phyloP scores from a whole-genome alignment of 2,113 vertebrate genomes.

The Cheilinus undulatus region DNA sequence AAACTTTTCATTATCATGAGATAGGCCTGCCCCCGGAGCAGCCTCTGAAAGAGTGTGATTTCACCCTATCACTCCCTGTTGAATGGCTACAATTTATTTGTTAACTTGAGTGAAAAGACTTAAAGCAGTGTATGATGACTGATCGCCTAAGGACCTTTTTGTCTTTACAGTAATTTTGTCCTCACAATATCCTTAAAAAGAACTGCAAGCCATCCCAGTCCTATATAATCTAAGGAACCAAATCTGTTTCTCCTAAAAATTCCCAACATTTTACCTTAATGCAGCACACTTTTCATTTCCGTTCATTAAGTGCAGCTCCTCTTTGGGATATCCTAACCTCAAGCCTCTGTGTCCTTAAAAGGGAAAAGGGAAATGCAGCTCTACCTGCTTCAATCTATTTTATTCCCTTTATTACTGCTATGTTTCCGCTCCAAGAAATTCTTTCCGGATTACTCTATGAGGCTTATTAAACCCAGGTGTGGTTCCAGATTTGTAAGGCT shows the following conservation, averaged over 20 bases:
- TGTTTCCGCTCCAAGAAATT: conserved; percentile 8
- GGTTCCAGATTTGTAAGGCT: not conserved
- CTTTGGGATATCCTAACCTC: conserved; percentile 3
- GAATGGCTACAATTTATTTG: too few species aligned
- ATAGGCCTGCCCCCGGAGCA: too few species aligned
- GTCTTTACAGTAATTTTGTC: too few species aligned
- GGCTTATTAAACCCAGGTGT: not conserved
- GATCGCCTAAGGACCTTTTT: too few species aligned
- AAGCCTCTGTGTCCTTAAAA: not conserved
- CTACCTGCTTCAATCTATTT: not conserved
- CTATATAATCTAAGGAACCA: not conserved
- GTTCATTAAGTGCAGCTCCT: not conserved
- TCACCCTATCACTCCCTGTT: too few species aligned
- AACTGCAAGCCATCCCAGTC: too few species aligned
- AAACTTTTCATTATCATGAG: too few species aligned
- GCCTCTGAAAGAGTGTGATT: too few species aligned
- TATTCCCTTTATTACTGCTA: not conserved
- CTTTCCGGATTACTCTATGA: not conserved
- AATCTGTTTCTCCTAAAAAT: not conserved
- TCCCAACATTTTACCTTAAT: not conserved
- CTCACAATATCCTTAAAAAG: too few species aligned
- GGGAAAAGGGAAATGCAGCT: not conserved
- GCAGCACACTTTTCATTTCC: not conserved
- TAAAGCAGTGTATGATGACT: too few species aligned
- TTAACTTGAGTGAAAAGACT: too few species aligned